phyloP scores from a whole-genome alignment of 2,888 invertebrate genomes.

The Athrips mouffetella region DNA sequence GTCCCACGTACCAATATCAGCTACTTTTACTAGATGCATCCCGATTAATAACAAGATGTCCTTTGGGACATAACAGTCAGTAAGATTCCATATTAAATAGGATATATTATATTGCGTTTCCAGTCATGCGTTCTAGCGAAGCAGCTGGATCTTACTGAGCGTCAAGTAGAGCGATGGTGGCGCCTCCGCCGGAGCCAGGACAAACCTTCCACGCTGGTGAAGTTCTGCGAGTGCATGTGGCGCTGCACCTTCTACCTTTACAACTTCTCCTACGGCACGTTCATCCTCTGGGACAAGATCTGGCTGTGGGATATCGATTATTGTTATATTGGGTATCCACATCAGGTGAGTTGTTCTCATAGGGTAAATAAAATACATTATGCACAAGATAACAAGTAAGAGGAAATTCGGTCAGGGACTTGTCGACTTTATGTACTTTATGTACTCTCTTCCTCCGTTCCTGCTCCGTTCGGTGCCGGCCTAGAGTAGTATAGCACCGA shows the following conservation, averaged over 20 bases:
- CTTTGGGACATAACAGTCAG: too few relatives aligned
- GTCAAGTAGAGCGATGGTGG: constrained; percentile 95
- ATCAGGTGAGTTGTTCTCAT: constrained; percentile 76
- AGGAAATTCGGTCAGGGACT: too few relatives aligned
- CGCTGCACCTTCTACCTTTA: constrained; percentile 90
- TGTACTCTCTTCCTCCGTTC: too few relatives aligned
- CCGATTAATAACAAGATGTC: too few relatives aligned
- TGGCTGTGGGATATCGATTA: constrained; percentile 95
- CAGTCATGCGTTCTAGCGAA: constrained; percentile 86
- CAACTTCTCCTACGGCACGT: constrained; percentile 89
- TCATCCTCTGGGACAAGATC: constrained; percentile 91
- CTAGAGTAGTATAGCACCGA: too few relatives aligned
- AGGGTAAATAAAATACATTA: not conserved
- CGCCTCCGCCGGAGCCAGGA: constrained; percentile 89
- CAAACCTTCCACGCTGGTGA: constrained; percentile 91
- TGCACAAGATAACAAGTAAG: not conserved
- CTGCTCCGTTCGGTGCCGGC: too few relatives aligned
- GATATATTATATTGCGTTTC: too few relatives aligned
- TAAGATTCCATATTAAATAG: too few relatives aligned
- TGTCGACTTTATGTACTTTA: too few relatives aligned
- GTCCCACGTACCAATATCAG: too few relatives aligned
- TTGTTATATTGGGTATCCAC: constrained; percentile 89
- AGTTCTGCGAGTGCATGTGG: constrained; percentile 97
- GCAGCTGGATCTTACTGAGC: constrained; percentile 88
- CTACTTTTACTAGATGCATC: too few relatives aligned